These are phyloP conservation scores for Cyclophora punctaria DNA, from an alignment of 2,888 invertebrate genomes.

Conservation along the genomic window DNA sequence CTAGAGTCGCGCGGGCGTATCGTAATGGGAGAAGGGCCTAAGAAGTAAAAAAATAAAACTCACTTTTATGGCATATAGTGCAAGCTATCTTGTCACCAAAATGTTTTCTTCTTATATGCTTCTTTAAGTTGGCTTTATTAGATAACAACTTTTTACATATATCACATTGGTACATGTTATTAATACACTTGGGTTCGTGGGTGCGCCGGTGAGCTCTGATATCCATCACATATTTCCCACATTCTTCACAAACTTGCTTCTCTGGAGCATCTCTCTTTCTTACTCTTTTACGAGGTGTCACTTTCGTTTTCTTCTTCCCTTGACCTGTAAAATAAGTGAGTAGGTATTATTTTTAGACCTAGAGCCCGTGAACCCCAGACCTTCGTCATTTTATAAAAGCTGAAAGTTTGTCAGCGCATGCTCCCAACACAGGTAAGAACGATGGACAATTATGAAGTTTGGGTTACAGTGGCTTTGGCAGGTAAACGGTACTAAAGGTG, in stretches of 20 bases:
- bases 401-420: too few relatives aligned
- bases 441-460: too few relatives aligned
- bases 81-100: conserved; percentile 49
- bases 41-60: conserved; percentile 8
- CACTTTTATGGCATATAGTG: conserved; percentile 55
- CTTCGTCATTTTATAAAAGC: too few relatives aligned
- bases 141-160: conserved; percentile 46
- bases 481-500: too few relatives aligned
- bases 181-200: conserved; percentile 28
- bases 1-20: too few relatives aligned
- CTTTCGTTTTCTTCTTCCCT: background rate
- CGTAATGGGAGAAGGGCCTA: too few relatives aligned
- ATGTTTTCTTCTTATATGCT: conserved; percentile 51
- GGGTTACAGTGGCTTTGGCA: too few relatives aligned
- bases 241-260: conserved; percentile 48
- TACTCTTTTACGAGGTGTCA: background rate
- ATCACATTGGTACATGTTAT: conserved; percentile 25
- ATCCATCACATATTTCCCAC: conserved; percentile 48
- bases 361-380: too few relatives aligned
- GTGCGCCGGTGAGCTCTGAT: conserved; percentile 36
- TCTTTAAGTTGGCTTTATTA: conserved; percentile 32
- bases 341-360: too few relatives aligned
- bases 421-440: too few relatives aligned
- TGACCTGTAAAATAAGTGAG: too few relatives aligned
- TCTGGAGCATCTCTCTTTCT: background rate